Evolutionary conservation across 2,113 vertebrate genomes (phyloP), one percentile per base, ranked within the genome.

Genomic region (Osmerus mordax): DNA sequence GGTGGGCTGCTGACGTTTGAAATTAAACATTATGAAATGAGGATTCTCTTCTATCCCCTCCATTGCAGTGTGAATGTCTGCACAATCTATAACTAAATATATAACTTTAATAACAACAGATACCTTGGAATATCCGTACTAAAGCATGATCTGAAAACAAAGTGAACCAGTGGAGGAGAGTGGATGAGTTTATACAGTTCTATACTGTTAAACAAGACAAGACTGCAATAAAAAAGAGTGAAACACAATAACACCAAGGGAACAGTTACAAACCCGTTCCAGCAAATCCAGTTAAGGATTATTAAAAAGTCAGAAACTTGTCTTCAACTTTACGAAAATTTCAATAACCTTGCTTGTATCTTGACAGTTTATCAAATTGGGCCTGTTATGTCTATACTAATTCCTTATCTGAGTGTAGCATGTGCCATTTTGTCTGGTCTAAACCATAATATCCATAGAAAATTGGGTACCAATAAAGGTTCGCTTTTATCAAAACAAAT

Each of bases 361-460:
- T 78, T 86, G 81, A 88, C 81, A 85, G 70, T 74, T 79, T 86
- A 81, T 88, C 79, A 83, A 53, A 78, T 79, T 72, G 12, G 9
- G 12, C 19, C 13, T 59, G 23, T 19, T 9, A 59, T 21, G 58
- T 60, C 58, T 23, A 23, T 3, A 60, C 7, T 23, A 3, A 25
- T 19, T 68, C 61, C 70, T 78, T 74, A 72, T 67, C 29, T 72
- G 82, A 81, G 81, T 85, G 70, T 63, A 74, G 15, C 28, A 15
- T n/a, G 16, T 47, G 0, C n/a, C 41, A 23, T 18, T 32, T 29
- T 60, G 51, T 54, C 16, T n/a, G 28, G 21, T 58, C 47, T 51
- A 3, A 4, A 19, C 29, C 16, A 7, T 11, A 12, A 41, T 29
- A 65, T 41, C 32, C 18, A 65, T 65, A 62, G 13, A 28, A 28